These are phyloP conservation scores for Bovichtus variegatus DNA, from an alignment of 2,797 vertebrate genomes.

Conservation along the genomic window DNA sequence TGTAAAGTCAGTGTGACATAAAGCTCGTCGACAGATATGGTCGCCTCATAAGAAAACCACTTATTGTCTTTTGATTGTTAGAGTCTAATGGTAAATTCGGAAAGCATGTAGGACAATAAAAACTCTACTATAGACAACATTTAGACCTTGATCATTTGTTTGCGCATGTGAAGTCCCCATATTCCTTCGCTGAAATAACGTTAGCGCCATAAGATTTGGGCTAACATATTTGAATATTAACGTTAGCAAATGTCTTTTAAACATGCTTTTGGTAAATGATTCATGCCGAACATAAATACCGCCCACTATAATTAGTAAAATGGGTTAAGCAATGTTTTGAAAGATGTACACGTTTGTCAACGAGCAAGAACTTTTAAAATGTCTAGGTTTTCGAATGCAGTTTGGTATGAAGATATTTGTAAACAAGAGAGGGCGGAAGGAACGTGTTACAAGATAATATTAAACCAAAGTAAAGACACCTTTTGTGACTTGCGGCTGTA, in stretches of 20 bases:
- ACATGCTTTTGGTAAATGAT: neutral
- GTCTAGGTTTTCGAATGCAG: neutral
- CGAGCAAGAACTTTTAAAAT: neutral
- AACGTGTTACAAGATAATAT: neutral
- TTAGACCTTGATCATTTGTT: neutral
- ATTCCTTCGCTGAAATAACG: neutral
- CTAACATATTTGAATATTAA: neutral
- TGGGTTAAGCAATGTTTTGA: fast-evolving
- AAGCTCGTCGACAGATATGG: fast-evolving
- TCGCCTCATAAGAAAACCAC: fast-evolving
- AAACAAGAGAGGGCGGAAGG: fast-evolving
- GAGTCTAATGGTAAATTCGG: neutral
- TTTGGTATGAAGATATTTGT: neutral
- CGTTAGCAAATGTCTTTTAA: neutral
- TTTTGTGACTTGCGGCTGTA: neutral
- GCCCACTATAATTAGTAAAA: fast-evolving
- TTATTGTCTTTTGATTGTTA: fast-evolving
- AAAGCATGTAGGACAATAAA: fast-evolving
- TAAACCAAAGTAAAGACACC: fast-evolving
- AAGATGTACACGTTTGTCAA: neutral
- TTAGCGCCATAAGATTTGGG: fast-evolving
- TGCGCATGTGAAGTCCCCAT: neutral
- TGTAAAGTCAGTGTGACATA: neutral
- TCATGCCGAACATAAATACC: neutral
- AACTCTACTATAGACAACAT: fast-evolving